Base-by-base conservation (phyloP, 2,797 vertebrate species). In the Anabas testudineus region DNA sequence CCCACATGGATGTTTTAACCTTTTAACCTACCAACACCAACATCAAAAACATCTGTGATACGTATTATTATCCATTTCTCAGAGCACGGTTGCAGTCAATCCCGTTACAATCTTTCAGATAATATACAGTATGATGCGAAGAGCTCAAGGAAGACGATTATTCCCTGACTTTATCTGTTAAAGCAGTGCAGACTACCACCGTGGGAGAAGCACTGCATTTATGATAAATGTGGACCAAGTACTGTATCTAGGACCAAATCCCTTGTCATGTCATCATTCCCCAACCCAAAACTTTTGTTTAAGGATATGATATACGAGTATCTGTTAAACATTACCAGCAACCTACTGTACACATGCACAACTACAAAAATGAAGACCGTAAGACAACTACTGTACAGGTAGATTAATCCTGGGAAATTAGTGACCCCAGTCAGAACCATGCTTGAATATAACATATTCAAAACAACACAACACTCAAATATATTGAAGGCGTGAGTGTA, bases 31-130 rank as follows among this genome's bases (percentile, higher is more conserved):
- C 5, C 9, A n/a, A n/a, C 32, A 10, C 42, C 36, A 37, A 60
- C n/a, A n/a, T n/a, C n/a, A 59, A 63, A 75, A 77, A 53, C 70
- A n/a, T 12, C 9, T 22, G 14, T 36, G 28, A 63, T 48, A 7
- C 9, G 10, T 24, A 24, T 63, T 12, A 26, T 21, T 51, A 12
- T 66, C 32, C 32, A 32, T 32, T 32, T 26, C 26, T 26, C 26
- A 32, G 32, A 52, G 26, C 24, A 56, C 39, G 32, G 16, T 32
- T 70, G 42, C 15, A 60, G n/a, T n/a, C n/a, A n/a, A n/a, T n/a
- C n/a, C n/a, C n/a, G n/a, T n/a, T n/a, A n/a, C n/a, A n/a, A n/a
- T n/a, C n/a, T 52, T 41, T 46, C 16, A 24, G 48, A 43, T 21
- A 22, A 34, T 57, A n/a, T 48, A 58, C 7, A n/a, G 14, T 16